phyloP scores from a whole-genome alignment of 2,797 vertebrate genomes.

The Anas capensis region DNA sequence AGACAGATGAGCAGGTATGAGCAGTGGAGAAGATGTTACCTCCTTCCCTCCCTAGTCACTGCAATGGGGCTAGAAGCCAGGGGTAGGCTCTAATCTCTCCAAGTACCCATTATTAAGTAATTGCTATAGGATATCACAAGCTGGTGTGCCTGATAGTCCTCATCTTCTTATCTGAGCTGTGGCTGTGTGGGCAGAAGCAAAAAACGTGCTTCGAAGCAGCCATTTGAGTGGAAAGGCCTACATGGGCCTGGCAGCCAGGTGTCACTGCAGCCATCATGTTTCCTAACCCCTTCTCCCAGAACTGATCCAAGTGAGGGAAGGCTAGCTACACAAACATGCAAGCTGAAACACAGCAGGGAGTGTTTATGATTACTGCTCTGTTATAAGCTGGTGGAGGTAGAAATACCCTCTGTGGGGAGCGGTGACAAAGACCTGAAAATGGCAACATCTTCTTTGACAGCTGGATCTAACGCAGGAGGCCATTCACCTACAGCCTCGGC shows the following conservation, averaged over 20 bases:
- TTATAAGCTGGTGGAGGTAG: background rate
- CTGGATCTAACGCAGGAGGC: background rate
- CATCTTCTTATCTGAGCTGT: background rate
- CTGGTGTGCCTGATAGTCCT: background rate
- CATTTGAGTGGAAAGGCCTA: background rate
- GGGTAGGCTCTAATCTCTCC: background rate
- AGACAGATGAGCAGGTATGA: background rate
- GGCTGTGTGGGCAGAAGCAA: background rate
- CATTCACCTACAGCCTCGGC: rapidly evolving
- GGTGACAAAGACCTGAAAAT: rapidly evolving
- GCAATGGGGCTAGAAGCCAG: background rate
- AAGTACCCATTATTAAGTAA: background rate
- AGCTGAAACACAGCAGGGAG: rapidly evolving
- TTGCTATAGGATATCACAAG: background rate
- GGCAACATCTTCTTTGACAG: too few species aligned
- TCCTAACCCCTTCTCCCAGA: background rate
- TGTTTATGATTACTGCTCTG: rapidly evolving
- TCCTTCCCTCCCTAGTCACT: background rate
- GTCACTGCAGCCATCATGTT: rapidly evolving
- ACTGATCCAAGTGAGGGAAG: background rate
- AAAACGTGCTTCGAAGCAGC: background rate
- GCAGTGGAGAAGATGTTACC: too few species aligned
- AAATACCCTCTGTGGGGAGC: rapidly evolving
- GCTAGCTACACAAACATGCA: rapidly evolving
- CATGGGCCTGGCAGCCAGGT: rapidly evolving